Evolutionary conservation across 2,888 invertebrate genomes (phyloP).

Genomic region (Apodemia hepburni): DNA sequence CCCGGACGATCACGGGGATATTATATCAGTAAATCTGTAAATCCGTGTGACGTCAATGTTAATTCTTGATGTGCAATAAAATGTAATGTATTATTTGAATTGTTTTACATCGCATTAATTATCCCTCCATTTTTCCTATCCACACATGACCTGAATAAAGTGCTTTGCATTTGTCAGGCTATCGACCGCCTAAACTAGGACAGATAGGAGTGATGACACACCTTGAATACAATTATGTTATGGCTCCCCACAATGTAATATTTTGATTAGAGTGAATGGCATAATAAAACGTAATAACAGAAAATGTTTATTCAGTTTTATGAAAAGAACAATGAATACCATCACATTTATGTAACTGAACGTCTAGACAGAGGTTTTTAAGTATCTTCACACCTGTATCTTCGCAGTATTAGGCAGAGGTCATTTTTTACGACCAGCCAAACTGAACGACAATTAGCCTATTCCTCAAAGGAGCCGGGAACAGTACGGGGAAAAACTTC

Average conservation of each 20-base stretch:
- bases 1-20: too few species aligned
- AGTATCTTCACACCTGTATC: too few species aligned
- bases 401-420: too few species aligned
- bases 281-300: neutral
- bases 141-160: constrained; percentile 28
- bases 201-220: constrained; percentile 30
- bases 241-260: neutral
- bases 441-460: too few species aligned
- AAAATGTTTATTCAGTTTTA: neutral
- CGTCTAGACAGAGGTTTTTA: too few species aligned
- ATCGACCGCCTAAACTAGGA: constrained; percentile 30
- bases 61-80: too few species aligned
- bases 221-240: constrained; percentile 15
- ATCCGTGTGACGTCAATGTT: too few species aligned
- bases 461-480: too few species aligned
- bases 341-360: neutral
- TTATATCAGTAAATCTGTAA: too few species aligned
- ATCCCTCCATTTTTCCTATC: constrained; percentile 3
- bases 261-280: constrained; percentile 8
- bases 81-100: neutral
- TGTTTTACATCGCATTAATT: neutral
- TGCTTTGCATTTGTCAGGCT: constrained; percentile 27
- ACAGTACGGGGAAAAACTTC: too few species aligned
- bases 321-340: neutral
- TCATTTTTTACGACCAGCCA: too few species aligned